phyloP scores from a whole-genome alignment of 2,888 invertebrate species.

The Heteropelma amictum region DNA sequence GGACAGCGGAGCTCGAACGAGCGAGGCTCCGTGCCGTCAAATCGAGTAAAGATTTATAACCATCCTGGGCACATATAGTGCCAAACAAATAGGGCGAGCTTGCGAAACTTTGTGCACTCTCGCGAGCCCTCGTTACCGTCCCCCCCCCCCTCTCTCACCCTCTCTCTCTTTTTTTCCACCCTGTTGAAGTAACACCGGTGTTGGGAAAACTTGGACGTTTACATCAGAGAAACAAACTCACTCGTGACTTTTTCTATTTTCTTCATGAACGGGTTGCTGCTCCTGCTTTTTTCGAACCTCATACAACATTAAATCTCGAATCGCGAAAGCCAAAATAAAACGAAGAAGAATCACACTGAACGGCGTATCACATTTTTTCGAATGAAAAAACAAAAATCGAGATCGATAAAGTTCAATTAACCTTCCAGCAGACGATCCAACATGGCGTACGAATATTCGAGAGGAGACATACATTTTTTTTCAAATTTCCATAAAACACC shows the following conservation, averaged over 20 bases:
- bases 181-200: constrained; percentile 32
- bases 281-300: neutral
- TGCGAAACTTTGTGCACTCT: constrained; percentile 42
- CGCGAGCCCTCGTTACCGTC: constrained; percentile 24
- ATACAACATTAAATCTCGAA: too few relatives aligned
- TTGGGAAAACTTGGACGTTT: constrained; percentile 34
- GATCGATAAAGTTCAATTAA: too few relatives aligned
- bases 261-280: neutral
- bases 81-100: constrained; percentile 53
- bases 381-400: too few relatives aligned
- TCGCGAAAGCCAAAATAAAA: too few relatives aligned
- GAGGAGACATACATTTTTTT: too few relatives aligned
- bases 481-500: too few relatives aligned
- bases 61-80: constrained; percentile 40
- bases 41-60: constrained; percentile 56
- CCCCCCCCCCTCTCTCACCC: neutral
- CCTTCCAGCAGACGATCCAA: too few relatives aligned
- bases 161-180: neutral
- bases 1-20: constrained; percentile 32
- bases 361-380: too few relatives aligned
- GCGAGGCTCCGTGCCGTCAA: constrained; percentile 46
- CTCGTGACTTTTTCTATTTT: neutral
- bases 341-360: too few relatives aligned
- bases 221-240: neutral
- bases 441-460: too few relatives aligned